A percentile compares a stretch with the other conserved stretches of the same genome.
These are phyloP conservation scores for Microplitis deprimator DNA, from an alignment of 2,888 invertebrate genomes.

Conservation along the genomic window DNA sequence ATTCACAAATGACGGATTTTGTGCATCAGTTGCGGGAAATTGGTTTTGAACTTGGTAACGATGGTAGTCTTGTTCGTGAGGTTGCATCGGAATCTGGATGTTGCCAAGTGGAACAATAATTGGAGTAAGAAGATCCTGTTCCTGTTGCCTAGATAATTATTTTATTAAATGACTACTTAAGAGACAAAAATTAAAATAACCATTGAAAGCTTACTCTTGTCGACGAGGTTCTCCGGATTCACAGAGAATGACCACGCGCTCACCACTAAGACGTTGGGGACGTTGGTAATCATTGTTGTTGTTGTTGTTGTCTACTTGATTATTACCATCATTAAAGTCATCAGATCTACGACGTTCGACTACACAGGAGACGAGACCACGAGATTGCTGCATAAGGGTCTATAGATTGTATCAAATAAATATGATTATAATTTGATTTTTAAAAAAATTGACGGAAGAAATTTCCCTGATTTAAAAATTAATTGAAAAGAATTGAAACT, in stretches of 20 bases:
- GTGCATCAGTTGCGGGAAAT: constrained; percentile 65
- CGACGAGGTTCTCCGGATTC: constrained; percentile 82
- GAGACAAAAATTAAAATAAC: not conserved
- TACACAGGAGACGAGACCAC: constrained; percentile 90
- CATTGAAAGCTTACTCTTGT: constrained; percentile 72
- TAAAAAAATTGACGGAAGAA: not conserved
- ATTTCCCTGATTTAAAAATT: too few relatives aligned
- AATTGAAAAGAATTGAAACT: too few relatives aligned
- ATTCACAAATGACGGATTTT: constrained; percentile 61
- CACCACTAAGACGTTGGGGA: constrained; percentile 83
- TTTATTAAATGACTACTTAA: constrained; percentile 3
- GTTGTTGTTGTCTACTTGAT: constrained; percentile 78
- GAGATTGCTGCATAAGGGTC: constrained; percentile 73
- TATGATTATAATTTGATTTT: constrained; percentile 14
- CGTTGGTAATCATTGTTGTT: constrained; percentile 77
- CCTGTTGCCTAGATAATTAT: constrained; percentile 58
- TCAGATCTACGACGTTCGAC: constrained; percentile 89
- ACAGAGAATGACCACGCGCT: constrained; percentile 90
- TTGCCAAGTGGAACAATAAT: constrained; percentile 67
- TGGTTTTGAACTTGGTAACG: constrained; percentile 65
- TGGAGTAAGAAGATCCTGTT: constrained; percentile 66
- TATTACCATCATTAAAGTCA: constrained; percentile 84
- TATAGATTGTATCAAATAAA: constrained; percentile 50
- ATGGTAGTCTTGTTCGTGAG: constrained; percentile 62
- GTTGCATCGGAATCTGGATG: constrained; percentile 64